Conservation (phyloP, 2,888 invertebrate species). For the Aspidapion aeneum region DNA sequence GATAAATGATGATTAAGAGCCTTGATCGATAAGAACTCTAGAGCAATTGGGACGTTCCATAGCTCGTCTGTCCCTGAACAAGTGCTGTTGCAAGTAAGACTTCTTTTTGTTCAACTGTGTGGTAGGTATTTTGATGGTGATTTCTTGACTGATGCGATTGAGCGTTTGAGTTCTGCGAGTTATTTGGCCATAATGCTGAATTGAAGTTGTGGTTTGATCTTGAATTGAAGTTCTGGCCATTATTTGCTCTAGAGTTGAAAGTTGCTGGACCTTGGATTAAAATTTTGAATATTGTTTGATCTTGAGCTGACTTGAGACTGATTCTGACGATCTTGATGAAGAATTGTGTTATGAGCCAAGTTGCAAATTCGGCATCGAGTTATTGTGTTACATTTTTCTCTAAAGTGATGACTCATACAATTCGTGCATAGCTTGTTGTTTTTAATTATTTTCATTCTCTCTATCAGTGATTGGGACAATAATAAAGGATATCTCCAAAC, state of each 20-base stretch:
- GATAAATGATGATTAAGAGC: not conserved
- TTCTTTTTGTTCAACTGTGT: slow-evolving; percentile 7
- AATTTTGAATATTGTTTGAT: not conserved
- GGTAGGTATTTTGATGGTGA: not conserved
- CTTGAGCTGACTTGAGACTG: not conserved
- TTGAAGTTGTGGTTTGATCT: not conserved
- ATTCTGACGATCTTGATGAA: not conserved
- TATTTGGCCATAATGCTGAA: not conserved
- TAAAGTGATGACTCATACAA: not conserved
- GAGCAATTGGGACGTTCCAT: not conserved
- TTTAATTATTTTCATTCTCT: not conserved
- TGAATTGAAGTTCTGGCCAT: not conserved
- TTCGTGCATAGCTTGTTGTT: not conserved
- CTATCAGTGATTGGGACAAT: not conserved
- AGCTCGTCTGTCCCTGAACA: not conserved
- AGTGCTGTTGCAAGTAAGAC: not conserved
- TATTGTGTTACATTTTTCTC: not conserved
- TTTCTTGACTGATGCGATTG: not conserved
- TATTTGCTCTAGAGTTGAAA: not conserved
- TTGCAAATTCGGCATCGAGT: not conserved
- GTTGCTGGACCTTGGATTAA: too few species aligned
- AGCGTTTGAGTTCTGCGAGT: not conserved
- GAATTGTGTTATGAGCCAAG: not conserved
- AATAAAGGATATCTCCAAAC: not conserved
- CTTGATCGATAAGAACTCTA: not conserved